Base-by-base conservation (phyloP, 2,888 invertebrate genomes). In the Polyommatus iphigenia region DNA sequence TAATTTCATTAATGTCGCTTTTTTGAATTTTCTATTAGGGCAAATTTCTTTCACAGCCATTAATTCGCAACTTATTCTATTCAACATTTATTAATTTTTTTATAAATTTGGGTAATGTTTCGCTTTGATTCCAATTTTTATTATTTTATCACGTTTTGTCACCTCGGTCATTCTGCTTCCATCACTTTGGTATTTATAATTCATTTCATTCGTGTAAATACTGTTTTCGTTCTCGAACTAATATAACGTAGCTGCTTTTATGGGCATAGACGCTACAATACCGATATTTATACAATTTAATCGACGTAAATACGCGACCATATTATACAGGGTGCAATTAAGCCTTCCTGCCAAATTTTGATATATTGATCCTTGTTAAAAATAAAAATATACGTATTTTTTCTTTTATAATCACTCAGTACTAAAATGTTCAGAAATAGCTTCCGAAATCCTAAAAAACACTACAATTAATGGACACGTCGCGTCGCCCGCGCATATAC, bases 21-120 rank as follows among this genome's bases (percentile, higher is more conserved):
- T 83, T 83, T 86, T 84, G 83, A 83, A 84, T 83, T 86, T 85
- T 84, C 83, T 85, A 82, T 79, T 80, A 80, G 82, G 82, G 83
- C 82, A 80, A 84, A 81, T 85, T 87, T 80, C 80, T 87, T 87
- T 87, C 83, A 83, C 86, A 84, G 82, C 85, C 85, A 87, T 89
- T 88, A 3, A 88, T 88, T 89, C 86, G 87, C 89, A 86, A 79
- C 71, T 72, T 77, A 77, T 80, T 86, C 87, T 87, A 81, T 85
- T 83, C 78, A 80, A 73, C 80, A 81, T 88, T 88, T 90, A 86
- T 86, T 79, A 79, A 80, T 81, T 83, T 81, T 81, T 83, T 81
- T 82, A 86, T 89, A 91, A 88, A 82, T 89, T 91, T 90, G 92
- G 89, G 93, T 93, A 93, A 93, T 87, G 94, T 94, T 94, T 94